These are phyloP conservation scores for Chamaetylas fuelleborni DNA, from an alignment of 2,113 vertebrate genomes.

Conservation along the genomic window DNA sequence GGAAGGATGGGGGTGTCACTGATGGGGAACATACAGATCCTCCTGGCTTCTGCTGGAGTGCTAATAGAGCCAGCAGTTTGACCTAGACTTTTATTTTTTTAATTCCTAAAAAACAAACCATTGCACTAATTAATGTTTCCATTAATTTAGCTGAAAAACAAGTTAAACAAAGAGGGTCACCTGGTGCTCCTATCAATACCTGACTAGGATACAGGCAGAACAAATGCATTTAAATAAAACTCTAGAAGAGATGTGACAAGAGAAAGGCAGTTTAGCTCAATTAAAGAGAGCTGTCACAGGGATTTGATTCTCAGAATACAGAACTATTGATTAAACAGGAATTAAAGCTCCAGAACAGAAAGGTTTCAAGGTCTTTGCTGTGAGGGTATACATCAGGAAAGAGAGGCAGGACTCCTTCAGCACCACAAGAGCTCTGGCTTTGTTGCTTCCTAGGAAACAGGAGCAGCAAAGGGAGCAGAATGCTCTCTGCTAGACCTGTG, in stretches of 20 bases:
- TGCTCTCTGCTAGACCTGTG: background rate
- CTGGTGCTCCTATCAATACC: conserved; percentile 9
- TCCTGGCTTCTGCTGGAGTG: background rate
- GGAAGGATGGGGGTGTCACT: conserved; percentile 29
- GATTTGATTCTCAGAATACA: conserved; percentile 52
- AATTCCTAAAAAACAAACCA: background rate
- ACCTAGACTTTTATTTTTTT: background rate
- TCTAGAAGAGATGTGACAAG: conserved; percentile 42
- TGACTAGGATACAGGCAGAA: conserved; percentile 18
- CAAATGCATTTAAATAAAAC: conserved; percentile 31
- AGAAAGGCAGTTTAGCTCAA: conserved; percentile 56
- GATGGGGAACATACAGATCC: conserved; percentile 19
- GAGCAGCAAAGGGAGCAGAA: conserved; percentile 34
- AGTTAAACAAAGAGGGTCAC: conserved; percentile 57
- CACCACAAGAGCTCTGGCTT: background rate
- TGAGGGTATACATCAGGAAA: conserved; percentile 15
- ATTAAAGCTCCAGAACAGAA: conserved; percentile 41
- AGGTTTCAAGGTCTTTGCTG: conserved; percentile 55
- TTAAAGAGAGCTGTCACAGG: conserved; percentile 50
- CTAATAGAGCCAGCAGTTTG: background rate
- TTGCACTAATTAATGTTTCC: conserved; percentile 51
- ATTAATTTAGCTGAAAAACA: conserved; percentile 44
- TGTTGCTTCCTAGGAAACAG: conserved; percentile 54
- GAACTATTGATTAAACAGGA: conserved; percentile 49
- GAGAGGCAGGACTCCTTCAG: conserved; percentile 19